These are phyloP conservation scores for Heliconius nattereri DNA, from an alignment of 1,140 invertebrate species.

Conservation along the genomic window DNA sequence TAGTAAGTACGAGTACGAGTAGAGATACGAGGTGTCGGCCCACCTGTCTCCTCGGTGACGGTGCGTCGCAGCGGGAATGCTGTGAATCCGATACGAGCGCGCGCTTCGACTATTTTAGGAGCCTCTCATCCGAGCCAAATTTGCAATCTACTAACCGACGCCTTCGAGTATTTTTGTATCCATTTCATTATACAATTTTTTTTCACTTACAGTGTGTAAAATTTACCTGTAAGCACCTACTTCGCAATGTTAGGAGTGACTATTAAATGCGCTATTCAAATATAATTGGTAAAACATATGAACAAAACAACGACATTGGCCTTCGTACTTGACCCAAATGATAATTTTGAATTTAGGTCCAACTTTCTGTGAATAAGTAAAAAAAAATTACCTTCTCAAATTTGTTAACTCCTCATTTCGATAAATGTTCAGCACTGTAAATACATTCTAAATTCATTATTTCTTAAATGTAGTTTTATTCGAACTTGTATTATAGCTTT, in stretches of 20 bases:
- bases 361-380: neutral
- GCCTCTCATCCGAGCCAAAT: slow-evolving; percentile 72
- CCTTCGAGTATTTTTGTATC: slow-evolving; percentile 73
- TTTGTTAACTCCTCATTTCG: neutral
- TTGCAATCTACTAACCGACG: slow-evolving; percentile 76
- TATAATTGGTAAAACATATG: slow-evolving; percentile 40
- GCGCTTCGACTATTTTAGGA: slow-evolving; percentile 69
- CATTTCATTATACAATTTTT: slow-evolving; percentile 66
- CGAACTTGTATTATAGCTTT: too few relatives aligned
- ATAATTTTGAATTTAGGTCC: slow-evolving; percentile 37
- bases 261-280: neutral
- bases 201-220: slow-evolving; percentile 33
- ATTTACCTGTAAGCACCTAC: slow-evolving; percentile 35
- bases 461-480: slow-evolving; percentile 4
- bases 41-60: slow-evolving; percentile 51
- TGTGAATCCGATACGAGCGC: slow-evolving; percentile 74
- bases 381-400: neutral
- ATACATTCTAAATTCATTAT: neutral
- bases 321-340: slow-evolving; percentile 62
- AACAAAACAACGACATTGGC: slow-evolving; percentile 67
- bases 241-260: slow-evolving; percentile 16
- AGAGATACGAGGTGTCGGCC: slow-evolving; percentile 13
- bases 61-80: slow-evolving; percentile 58
- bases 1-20: too few relatives aligned
- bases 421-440: neutral